Conservation (phyloP, 2,797 vertebrate species). For the Microctenopoma stevenorrisi region DNA sequence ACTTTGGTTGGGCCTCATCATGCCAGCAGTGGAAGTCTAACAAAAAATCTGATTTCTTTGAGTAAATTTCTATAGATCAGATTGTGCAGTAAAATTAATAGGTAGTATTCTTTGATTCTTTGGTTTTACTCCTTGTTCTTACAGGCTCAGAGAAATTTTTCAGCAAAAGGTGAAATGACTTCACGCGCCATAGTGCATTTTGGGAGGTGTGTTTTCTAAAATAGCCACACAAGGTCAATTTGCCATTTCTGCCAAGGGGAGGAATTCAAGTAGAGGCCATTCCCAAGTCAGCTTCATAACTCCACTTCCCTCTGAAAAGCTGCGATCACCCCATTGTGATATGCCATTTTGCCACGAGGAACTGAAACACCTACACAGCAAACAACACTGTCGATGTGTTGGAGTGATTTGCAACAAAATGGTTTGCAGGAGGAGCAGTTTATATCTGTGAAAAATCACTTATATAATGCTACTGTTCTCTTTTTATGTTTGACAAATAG, state of each 20-base stretch:
- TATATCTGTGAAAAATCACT: slow-evolving; percentile 23
- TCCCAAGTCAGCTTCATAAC: slow-evolving; percentile 41
- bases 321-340: slow-evolving; percentile 42
- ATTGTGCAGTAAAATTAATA: slow-evolving; percentile 25
- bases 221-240: slow-evolving; percentile 52
- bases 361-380: slow-evolving; percentile 63
- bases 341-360: slow-evolving; percentile 59
- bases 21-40: neutral
- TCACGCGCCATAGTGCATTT: slow-evolving; percentile 55
- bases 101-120: slow-evolving; percentile 14
- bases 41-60: neutral
- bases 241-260: slow-evolving; percentile 49
- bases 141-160: slow-evolving; percentile 28
- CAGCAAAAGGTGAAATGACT: slow-evolving; percentile 55
- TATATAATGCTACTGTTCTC: slow-evolving; percentile 25
- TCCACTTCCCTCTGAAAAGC: slow-evolving; percentile 33
- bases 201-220: slow-evolving; percentile 57
- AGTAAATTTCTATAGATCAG: slow-evolving; percentile 24
- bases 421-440: slow-evolving; percentile 23
- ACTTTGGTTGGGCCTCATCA: too few relatives aligned
- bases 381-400: slow-evolving; percentile 47
- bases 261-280: slow-evolving; percentile 39
- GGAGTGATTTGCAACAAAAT: slow-evolving; percentile 33
- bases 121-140: slow-evolving; percentile 39
- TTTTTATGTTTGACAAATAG: slow-evolving; percentile 35